A percentile compares a stretch with the other conserved stretches of the same genome.
Evolutionary conservation across 1,140 invertebrate genomes (phyloP).

Genomic region (Colletes latitarsis): DNA sequence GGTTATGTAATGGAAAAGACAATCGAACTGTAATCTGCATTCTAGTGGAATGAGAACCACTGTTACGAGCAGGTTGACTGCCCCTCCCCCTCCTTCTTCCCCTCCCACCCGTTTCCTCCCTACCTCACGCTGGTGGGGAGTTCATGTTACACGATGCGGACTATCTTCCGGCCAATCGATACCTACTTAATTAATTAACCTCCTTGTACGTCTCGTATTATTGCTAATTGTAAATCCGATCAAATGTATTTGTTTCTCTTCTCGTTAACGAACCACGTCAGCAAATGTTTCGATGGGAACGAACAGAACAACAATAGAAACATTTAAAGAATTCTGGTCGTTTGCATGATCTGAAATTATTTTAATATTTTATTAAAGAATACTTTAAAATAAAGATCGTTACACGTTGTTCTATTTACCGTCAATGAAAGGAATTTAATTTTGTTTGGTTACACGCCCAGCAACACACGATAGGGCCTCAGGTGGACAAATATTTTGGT

Average conservation of each 20-base stretch:
- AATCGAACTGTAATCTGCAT: conserved; percentile 26
- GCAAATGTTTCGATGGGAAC: neutral
- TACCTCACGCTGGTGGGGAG: conserved; percentile 52
- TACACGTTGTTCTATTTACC: neutral
- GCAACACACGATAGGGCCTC: too few species aligned
- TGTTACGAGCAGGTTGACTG: conserved; percentile 69
- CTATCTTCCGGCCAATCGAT: conserved; percentile 64
- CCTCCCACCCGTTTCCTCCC: conserved; percentile 34
- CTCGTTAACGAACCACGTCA: conserved; percentile 4
- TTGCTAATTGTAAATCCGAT: conserved; percentile 53
- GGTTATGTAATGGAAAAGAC: neutral
- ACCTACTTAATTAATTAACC: conserved; percentile 69
- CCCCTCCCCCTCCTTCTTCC: conserved; percentile 49
- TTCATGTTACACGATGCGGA: conserved; percentile 65
- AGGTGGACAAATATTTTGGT: too few species aligned
- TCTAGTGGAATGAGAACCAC: conserved; percentile 56
- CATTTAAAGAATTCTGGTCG: too few species aligned
- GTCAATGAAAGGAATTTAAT: neutral
- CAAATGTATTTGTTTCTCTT: conserved; percentile 14
- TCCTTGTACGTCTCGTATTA: conserved; percentile 44
- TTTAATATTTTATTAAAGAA: too few species aligned
- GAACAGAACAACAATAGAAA: too few species aligned
- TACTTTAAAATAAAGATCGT: too few species aligned
- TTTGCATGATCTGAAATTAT: too few species aligned
- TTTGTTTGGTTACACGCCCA: neutral